These are phyloP conservation scores for Dendrophyllia cribrosa DNA, from an alignment of 64 coral and sea anemone species.

Conservation along the genomic window DNA sequence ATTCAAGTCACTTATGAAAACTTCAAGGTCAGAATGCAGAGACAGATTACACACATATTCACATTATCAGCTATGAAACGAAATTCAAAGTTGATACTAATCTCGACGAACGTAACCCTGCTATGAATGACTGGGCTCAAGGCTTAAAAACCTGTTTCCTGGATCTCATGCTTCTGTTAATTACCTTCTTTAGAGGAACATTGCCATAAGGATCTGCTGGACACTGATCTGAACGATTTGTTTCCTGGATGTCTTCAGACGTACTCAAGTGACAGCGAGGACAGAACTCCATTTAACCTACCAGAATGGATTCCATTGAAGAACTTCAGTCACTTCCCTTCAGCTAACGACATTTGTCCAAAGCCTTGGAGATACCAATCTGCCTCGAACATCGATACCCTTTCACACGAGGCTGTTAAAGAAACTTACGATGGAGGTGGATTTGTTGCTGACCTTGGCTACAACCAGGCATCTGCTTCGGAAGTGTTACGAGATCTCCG, in stretches of 20 bases:
- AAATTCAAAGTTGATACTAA: no score
- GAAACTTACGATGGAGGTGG: slow-evolving; percentile 56
- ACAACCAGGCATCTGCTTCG: slow-evolving; percentile 13
- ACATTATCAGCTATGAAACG: no score
- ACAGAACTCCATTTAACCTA: background rate
- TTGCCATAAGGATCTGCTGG: background rate
- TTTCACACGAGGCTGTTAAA: slow-evolving; percentile 9
- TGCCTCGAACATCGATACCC: background rate
- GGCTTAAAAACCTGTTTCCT: no score
- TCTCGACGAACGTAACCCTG: no score
- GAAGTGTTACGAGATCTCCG: background rate
- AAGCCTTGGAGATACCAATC: slow-evolving; percentile 52
- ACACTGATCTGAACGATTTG: background rate
- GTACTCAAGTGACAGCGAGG: background rate
- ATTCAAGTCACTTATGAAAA: no score
- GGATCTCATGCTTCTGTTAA: no score
- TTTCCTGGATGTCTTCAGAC: background rate
- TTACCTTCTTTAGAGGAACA: background rate
- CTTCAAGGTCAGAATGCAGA: no score
- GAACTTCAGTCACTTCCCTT: background rate
- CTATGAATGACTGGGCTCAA: no score
- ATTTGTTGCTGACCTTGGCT: slow-evolving; percentile 45
- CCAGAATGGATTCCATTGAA: slow-evolving; percentile 10
- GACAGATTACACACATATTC: no score
- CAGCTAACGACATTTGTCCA: slow-evolving; percentile 36